A percentile compares a stretch with the other conserved stretches of the same genome.
phyloP scores from a whole-genome alignment of 1,140 invertebrate species.

The Platorchestia sp. region DNA sequence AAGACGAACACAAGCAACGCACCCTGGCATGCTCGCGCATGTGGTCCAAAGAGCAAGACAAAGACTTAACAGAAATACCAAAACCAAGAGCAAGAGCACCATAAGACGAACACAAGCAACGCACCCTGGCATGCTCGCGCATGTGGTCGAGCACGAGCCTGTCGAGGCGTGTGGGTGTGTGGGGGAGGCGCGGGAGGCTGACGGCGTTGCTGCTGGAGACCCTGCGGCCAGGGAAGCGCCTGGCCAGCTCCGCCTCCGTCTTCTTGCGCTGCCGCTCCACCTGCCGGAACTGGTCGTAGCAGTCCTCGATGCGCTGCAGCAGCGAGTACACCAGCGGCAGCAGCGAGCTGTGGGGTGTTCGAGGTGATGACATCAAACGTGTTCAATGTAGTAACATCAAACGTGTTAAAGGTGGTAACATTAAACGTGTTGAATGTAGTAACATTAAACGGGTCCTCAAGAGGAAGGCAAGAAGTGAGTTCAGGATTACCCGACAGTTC shows the following conservation, averaged over 20 bases:
- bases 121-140: constrained; percentile 81
- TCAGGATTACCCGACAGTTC: too few relatives aligned
- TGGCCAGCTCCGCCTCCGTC: constrained; percentile 85
- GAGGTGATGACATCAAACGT: too few relatives aligned
- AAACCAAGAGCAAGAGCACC: background rate
- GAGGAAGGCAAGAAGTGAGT: too few relatives aligned
- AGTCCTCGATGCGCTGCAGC: constrained; percentile 79
- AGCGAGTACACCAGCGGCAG: constrained; percentile 60
- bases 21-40: background rate
- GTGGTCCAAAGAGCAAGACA: background rate
- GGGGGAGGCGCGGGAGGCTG: constrained; percentile 83
- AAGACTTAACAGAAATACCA: background rate
- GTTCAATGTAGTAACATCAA: too few relatives aligned
- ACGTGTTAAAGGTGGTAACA: too few relatives aligned
- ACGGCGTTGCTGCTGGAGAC: constrained; percentile 87
- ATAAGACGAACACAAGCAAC: constrained; percentile 24
- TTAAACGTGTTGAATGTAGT: too few relatives aligned
- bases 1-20: too few relatives aligned
- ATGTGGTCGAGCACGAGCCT: constrained; percentile 86
- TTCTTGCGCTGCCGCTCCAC: constrained; percentile 88
- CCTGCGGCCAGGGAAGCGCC: constrained; percentile 84
- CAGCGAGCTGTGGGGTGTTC: background rate
- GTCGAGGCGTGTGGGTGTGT: constrained; percentile 86
- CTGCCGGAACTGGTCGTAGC: constrained; percentile 86
- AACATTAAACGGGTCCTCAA: too few relatives aligned